Evolutionary conservation across 1,140 invertebrate genomes (phyloP).

Genomic region (Heterodera carotae): DNA sequence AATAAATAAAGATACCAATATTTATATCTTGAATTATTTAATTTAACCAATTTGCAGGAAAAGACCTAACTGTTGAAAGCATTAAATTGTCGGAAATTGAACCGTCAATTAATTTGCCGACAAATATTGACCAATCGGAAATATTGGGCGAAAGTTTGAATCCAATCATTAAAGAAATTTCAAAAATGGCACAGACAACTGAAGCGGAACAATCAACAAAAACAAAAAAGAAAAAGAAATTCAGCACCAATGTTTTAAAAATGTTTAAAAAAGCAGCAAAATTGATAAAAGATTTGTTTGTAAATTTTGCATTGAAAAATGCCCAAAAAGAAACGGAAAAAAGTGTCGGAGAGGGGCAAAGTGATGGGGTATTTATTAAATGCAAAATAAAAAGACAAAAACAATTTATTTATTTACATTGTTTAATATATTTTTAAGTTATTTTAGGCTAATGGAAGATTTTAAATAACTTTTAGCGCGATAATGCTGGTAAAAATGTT

Average conservation of each 20-base stretch:
- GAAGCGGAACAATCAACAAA: not conserved
- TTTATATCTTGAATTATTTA: not conserved
- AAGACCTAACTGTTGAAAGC: not conserved
- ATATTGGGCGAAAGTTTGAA: not conserved
- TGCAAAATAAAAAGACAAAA: no score
- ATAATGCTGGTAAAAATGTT: no score
- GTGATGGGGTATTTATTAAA: no score
- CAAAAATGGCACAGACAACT: not conserved
- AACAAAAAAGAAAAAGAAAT: no score
- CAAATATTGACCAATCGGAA: not conserved
- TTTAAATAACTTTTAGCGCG: no score
- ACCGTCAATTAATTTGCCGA: not conserved
- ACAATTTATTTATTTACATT: no score
- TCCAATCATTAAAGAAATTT: not conserved
- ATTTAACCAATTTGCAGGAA: not conserved
- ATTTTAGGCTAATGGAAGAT: not conserved
- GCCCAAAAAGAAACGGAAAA: not conserved
- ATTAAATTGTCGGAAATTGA: not conserved
- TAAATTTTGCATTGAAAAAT: not conserved
- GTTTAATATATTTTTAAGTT: no score
- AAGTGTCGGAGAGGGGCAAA: not conserved
- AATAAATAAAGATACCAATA: not conserved
- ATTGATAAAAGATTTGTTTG: not conserved
- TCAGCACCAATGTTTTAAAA: not conserved
- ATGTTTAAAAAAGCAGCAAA: not conserved